These are phyloP conservation scores for Platysternon megacephalum DNA, from an alignment of 2,113 vertebrate species.

Conservation along the genomic window DNA sequence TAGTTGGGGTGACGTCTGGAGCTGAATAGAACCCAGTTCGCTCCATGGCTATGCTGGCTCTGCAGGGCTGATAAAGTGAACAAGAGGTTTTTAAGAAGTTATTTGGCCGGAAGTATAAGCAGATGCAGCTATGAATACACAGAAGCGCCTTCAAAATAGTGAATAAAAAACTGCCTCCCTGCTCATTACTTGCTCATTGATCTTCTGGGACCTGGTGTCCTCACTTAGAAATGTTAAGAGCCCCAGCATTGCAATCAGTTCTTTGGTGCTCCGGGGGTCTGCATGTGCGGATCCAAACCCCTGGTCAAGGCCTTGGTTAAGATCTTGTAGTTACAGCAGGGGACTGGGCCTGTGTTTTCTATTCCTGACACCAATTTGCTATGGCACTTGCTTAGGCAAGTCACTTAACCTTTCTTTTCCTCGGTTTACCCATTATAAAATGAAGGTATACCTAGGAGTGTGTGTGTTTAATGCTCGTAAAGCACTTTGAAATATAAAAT, in stretches of 20 bases:
- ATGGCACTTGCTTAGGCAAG: background rate
- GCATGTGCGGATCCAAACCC: background rate
- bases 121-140: background rate
- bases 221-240: background rate
- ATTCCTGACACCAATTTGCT: background rate
- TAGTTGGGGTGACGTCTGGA: background rate
- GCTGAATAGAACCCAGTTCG: background rate
- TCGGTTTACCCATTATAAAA: background rate
- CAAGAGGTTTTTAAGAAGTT: background rate
- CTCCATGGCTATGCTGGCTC: background rate
- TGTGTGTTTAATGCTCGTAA: background rate
- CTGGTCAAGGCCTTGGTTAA: background rate
- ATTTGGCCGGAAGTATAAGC: background rate
- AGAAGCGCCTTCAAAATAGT: background rate
- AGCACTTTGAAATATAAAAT: background rate
- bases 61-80: background rate
- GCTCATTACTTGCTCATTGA: background rate
- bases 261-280: background rate
- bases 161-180: background rate
- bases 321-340: background rate
- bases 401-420: background rate
- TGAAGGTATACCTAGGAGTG: background rate
- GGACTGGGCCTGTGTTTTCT: background rate
- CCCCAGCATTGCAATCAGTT: background rate
- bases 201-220: background rate